Percentiles rank a stretch among this genome's conserved stretches.
Conservation (phyloP, 2,113 vertebrate species). For the Chrysemys picta region DNA sequence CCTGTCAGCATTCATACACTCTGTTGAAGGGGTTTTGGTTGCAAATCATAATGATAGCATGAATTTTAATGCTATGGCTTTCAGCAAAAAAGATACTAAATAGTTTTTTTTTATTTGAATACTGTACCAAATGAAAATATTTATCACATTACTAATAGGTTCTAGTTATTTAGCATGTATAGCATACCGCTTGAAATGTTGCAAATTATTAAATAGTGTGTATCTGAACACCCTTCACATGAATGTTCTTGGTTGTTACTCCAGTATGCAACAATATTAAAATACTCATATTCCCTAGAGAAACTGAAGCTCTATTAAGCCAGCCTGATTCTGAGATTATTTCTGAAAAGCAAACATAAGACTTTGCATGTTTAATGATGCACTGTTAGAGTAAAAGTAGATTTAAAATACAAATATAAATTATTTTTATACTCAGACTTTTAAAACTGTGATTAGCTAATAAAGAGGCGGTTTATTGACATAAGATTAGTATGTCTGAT, state of each 20-base stretch:
- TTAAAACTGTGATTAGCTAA: constrained; percentile 17
- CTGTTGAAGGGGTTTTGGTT: background rate
- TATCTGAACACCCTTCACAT: background rate
- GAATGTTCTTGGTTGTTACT: background rate
- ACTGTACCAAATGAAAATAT: background rate
- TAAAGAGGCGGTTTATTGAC: constrained; percentile 22
- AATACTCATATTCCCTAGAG: background rate
- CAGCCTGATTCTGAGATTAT: background rate
- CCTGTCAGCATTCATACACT: background rate
- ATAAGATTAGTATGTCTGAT: background rate
- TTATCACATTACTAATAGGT: background rate
- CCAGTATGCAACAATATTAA: background rate
- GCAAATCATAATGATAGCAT: background rate
- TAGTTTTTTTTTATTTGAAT: background rate
- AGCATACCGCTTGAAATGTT: background rate
- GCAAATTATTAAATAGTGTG: background rate
- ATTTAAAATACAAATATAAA: constrained; percentile 14
- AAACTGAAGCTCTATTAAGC: background rate
- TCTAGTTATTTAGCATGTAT: background rate
- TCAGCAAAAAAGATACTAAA: background rate
- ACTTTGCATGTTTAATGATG: background rate
- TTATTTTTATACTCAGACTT: constrained; percentile 10
- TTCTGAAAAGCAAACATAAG: background rate
- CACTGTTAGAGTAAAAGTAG: background rate
- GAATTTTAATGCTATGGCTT: background rate